These are phyloP conservation scores for Sitodiplosis mosellana DNA, from an alignment of 1,140 invertebrate genomes.

Conservation along the genomic window DNA sequence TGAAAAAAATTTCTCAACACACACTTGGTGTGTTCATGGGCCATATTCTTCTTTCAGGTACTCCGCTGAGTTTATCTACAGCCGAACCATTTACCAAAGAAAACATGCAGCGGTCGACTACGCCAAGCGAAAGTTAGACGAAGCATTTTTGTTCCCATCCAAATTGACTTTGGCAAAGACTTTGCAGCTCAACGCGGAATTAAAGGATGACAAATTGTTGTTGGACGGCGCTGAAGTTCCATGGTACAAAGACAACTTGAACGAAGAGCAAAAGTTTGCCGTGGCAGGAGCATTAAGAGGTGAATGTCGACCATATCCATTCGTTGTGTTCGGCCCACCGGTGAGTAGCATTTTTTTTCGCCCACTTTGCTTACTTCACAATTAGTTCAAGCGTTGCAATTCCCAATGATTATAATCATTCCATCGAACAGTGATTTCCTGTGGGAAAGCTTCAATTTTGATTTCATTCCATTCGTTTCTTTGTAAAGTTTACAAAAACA, in stretches of 20 bases:
- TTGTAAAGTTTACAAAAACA: too few species aligned
- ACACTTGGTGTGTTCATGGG: conserved; percentile 47
- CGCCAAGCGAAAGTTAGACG: conserved; percentile 28
- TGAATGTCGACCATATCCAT: conserved; percentile 56
- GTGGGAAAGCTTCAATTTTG: too few species aligned
- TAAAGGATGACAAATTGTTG: conserved; percentile 9
- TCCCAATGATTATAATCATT: too few species aligned
- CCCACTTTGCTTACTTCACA: too few species aligned
- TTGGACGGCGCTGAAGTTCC: conserved; percentile 13
- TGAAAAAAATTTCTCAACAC: conserved; percentile 49
- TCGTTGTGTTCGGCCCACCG: conserved; percentile 83
- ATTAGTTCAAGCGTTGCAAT: too few species aligned
- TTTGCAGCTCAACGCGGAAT: conserved; percentile 18
- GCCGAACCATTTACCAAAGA: conserved; percentile 34
- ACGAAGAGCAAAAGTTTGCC: conserved; percentile 58
- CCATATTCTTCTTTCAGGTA: conserved; percentile 47
- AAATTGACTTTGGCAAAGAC: conserved; percentile 13
- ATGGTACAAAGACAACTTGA: conserved; percentile 63
- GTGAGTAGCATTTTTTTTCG: too few species aligned
- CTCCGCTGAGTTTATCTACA: conserved; percentile 37
- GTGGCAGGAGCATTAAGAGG: conserved; percentile 58
- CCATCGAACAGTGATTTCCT: too few species aligned
- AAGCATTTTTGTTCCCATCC: conserved; percentile 47
- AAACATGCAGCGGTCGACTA: conserved; percentile 44
- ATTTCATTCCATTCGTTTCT: too few species aligned